Evolutionary conservation across 2,113 vertebrate species (phyloP).

Genomic region (Crotalus horridus): DNA sequence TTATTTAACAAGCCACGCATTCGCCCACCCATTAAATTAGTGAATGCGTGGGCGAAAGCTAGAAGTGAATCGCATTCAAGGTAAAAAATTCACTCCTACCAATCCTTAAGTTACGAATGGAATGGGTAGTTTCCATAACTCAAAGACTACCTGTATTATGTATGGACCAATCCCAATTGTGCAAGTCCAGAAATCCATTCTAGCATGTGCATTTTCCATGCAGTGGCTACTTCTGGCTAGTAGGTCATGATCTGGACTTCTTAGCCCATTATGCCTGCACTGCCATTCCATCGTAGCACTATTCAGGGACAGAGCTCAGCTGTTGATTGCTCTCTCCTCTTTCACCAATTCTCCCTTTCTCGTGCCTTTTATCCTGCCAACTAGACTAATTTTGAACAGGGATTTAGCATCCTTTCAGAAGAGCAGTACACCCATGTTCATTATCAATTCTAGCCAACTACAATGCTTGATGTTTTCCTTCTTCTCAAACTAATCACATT

Average conservation of each 20-base stretch:
- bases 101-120: too few species aligned
- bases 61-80: too few species aligned
- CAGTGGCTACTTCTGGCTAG: background rate
- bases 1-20: too few species aligned
- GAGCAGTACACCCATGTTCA: background rate
- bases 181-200: background rate
- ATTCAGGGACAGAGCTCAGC: background rate
- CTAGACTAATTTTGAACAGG: background rate
- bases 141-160: background rate
- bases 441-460: background rate
- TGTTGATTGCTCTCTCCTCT: background rate
- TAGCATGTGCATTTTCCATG: background rate
- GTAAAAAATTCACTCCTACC: too few species aligned
- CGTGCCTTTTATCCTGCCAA: background rate
- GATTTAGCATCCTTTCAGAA: background rate
- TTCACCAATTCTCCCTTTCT: background rate
- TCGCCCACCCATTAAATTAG: too few species aligned
- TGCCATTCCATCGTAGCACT: background rate
- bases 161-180: background rate
- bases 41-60: too few species aligned
- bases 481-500: background rate
- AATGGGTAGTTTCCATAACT: too few species aligned
- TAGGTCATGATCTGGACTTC: background rate
- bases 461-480: background rate
- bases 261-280: background rate